Evolutionary conservation across 2,888 invertebrate species (phyloP).

Genomic region (Byasa hedistus): DNA sequence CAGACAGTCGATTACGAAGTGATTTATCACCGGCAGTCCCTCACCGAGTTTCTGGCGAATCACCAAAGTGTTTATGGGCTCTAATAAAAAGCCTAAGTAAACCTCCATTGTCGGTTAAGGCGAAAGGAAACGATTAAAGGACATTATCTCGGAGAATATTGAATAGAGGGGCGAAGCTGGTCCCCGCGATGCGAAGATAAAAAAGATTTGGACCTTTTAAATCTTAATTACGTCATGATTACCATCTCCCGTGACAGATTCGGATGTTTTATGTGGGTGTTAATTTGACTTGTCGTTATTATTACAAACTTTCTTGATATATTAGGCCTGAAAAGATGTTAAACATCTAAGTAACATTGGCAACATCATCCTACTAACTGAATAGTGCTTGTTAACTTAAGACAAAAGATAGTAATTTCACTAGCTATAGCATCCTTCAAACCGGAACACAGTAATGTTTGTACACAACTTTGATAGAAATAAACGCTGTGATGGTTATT

Average conservation of each 20-base stretch:
- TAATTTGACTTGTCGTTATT: constrained; percentile 15
- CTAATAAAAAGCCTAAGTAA: constrained; percentile 24
- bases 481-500: too few species aligned
- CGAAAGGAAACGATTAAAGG: constrained; percentile 27
- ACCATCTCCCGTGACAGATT: constrained; percentile 26
- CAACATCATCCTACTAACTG: too few species aligned
- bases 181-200: constrained; percentile 3
- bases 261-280: constrained; percentile 26
- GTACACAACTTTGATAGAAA: too few species aligned
- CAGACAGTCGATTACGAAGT: constrained; percentile 13
- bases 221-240: constrained; percentile 28
- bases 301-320: neutral
- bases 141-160: constrained; percentile 27
- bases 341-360: too few species aligned
- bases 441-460: too few species aligned
- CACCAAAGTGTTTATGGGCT: constrained; percentile 23
- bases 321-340: too few species aligned
- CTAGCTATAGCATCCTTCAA: too few species aligned
- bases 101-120: constrained; percentile 19
- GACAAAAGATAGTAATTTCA: too few species aligned
- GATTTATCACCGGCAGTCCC: constrained; percentile 16
- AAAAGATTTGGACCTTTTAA: constrained; percentile 26
- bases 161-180: constrained; percentile 8
- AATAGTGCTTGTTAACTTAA: too few species aligned
- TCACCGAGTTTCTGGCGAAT: constrained; percentile 12